Evolutionary conservation across 2,888 invertebrate genomes (phyloP).

Genomic region (Chirona hameri): DNA sequence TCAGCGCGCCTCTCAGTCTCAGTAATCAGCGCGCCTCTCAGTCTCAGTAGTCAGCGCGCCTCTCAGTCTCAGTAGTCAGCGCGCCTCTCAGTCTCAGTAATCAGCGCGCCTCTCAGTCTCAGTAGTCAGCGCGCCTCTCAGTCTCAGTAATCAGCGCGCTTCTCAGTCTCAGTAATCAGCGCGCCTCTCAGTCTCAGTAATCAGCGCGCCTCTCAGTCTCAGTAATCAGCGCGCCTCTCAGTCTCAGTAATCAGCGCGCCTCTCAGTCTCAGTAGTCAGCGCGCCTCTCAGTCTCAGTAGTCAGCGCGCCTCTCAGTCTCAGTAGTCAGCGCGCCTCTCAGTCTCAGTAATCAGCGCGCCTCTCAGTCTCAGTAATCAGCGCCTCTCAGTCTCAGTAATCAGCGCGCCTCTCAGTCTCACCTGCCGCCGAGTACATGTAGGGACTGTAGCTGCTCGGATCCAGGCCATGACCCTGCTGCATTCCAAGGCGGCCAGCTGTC

Average conservation of each 20-base stretch:
- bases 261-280: not conserved
- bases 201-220: not conserved
- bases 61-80: not conserved
- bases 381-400: no score
- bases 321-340: no score
- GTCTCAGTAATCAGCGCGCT: no score
- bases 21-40: no score
- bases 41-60: no score
- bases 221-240: no score
- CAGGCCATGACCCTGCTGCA: constrained; percentile 8
- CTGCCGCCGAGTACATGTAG: constrained; percentile 29
- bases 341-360: no score
- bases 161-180: not conserved
- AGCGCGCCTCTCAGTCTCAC: not conserved
- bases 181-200: no score
- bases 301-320: not conserved
- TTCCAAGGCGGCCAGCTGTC: not conserved
- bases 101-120: not conserved
- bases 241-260: no score
- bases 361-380: not conserved
- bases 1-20: not conserved
- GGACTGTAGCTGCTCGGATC: constrained; percentile 25
- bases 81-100: no score
- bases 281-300: no score
- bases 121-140: no score